Conservation (phyloP, 2,113 vertebrate genomes). For the Callipepla californica region DNA sequence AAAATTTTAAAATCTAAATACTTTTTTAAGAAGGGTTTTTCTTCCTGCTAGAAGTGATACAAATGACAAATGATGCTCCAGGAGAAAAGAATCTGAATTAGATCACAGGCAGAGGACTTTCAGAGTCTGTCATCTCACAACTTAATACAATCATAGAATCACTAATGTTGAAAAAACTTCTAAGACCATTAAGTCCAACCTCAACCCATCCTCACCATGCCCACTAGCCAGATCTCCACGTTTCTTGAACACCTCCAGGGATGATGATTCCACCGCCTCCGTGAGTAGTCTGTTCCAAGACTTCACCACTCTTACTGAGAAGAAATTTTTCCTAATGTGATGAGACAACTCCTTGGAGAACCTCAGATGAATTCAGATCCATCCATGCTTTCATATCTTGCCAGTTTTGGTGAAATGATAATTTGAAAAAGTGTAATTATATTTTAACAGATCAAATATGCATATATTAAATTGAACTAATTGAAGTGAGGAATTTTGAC, state of each 20-base stretch:
- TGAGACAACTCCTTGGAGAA: neutral
- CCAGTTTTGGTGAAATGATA: slow-evolving; percentile 14
- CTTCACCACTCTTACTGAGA: too few relatives aligned
- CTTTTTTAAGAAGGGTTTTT: neutral
- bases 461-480: slow-evolving; percentile 20
- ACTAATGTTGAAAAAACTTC: too few relatives aligned
- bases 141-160: too few relatives aligned
- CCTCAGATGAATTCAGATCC: neutral
- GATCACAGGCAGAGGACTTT: neutral
- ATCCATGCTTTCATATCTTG: slow-evolving; percentile 29
- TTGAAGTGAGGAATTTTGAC: slow-evolving; percentile 46
- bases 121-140: neutral
- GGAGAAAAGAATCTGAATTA: neutral
- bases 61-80: neutral
- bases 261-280: too few relatives aligned
- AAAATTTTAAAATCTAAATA: neutral
- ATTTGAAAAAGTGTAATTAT: slow-evolving; percentile 24
- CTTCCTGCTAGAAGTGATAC: neutral
- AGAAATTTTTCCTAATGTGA: neutral
- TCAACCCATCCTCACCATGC: too few relatives aligned
- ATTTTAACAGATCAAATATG: slow-evolving; percentile 44
- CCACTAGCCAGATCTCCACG: too few relatives aligned
- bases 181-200: too few relatives aligned
- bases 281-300: too few relatives aligned
- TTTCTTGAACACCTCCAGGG: too few relatives aligned